Evolutionary conservation across 2,797 vertebrate species (phyloP).

Genomic region (Sebastes steindachneri): DNA sequence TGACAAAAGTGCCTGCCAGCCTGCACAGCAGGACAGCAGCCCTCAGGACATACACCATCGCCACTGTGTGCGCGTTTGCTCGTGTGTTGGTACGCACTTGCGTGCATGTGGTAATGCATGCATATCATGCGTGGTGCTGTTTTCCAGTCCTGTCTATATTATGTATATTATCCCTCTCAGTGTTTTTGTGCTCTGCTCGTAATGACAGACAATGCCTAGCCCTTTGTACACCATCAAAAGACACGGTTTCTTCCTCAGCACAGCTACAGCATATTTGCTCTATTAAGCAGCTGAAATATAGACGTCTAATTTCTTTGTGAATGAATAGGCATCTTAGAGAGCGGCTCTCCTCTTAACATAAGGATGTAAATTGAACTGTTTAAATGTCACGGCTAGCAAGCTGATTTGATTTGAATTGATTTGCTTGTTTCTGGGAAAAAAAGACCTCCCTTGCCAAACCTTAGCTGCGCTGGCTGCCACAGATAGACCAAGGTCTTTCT

Average conservation of each 20-base stretch:
- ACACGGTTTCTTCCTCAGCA: conserved; percentile 62
- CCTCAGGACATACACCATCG: conserved; percentile 75
- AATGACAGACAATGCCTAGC: conserved; percentile 74
- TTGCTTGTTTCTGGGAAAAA: conserved; percentile 78
- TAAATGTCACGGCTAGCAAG: conserved; percentile 78
- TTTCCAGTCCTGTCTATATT: conserved; percentile 65
- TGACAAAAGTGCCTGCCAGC: conserved; percentile 84
- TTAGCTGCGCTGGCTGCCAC: conserved; percentile 73
- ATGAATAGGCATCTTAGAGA: conserved; percentile 79
- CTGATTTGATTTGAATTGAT: conserved; percentile 86
- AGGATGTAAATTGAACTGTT: conserved; percentile 83
- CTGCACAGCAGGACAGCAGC: conserved; percentile 77
- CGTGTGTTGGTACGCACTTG: conserved; percentile 27
- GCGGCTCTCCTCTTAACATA: conserved; percentile 77
- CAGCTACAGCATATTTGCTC: conserved; percentile 73
- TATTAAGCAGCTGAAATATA: conserved; percentile 81
- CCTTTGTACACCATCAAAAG: conserved; percentile 72
- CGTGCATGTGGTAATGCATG: conserved; percentile 49
- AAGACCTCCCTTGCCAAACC: conserved; percentile 71
- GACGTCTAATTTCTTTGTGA: conserved; percentile 79
- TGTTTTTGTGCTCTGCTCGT: conserved; percentile 68
- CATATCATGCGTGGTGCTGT: conserved; percentile 57
- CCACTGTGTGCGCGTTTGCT: conserved; percentile 36
- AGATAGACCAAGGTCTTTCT: conserved; percentile 84
- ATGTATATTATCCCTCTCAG: conserved; percentile 71